A percentile compares a stretch with the other conserved stretches of the same genome.
Evolutionary conservation across 1,140 invertebrate genomes (phyloP).

Genomic region (Pseudachorutes palmiensis): DNA sequence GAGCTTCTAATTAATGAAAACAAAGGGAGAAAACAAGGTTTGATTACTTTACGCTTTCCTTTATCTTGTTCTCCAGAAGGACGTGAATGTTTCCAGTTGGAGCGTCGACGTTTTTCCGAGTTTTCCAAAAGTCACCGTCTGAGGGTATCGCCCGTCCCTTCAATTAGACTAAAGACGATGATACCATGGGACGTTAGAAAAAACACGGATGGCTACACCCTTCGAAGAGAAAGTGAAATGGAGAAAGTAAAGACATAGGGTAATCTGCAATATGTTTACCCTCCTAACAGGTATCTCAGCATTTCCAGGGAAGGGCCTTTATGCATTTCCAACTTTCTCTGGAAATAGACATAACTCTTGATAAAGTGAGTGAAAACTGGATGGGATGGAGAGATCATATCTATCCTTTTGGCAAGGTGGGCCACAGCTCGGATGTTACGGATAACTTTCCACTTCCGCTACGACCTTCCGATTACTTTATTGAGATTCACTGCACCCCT

Average conservation of each 20-base stretch:
- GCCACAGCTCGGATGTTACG: neutral
- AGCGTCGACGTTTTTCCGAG: too few relatives aligned
- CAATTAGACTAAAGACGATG: neutral
- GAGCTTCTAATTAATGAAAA: too few relatives aligned
- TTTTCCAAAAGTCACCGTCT: too few relatives aligned
- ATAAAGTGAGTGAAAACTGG: neutral
- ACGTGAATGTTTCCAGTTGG: too few relatives aligned
- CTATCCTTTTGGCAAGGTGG: too few relatives aligned
- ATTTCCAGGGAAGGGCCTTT: too few relatives aligned
- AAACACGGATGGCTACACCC: neutral
- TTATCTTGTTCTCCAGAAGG: too few relatives aligned
- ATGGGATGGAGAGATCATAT: neutral
- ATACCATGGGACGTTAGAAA: neutral
- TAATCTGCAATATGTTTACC: neutral
- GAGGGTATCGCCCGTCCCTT: too few relatives aligned
- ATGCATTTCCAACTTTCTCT: too few relatives aligned
- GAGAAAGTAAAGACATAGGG: neutral
- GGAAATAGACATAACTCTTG: conserved; percentile 1
- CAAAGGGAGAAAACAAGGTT: too few relatives aligned
- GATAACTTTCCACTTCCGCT: neutral
- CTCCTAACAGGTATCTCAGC: too few relatives aligned
- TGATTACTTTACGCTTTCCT: too few relatives aligned
- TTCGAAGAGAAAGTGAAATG: neutral
- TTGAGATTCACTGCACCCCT: neutral
- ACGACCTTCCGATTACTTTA: neutral